Evolutionary conservation across 2,797 vertebrate genomes (phyloP), one percentile per base, ranked within the genome.

Genomic region (Phrynocephalus vlangalii): DNA sequence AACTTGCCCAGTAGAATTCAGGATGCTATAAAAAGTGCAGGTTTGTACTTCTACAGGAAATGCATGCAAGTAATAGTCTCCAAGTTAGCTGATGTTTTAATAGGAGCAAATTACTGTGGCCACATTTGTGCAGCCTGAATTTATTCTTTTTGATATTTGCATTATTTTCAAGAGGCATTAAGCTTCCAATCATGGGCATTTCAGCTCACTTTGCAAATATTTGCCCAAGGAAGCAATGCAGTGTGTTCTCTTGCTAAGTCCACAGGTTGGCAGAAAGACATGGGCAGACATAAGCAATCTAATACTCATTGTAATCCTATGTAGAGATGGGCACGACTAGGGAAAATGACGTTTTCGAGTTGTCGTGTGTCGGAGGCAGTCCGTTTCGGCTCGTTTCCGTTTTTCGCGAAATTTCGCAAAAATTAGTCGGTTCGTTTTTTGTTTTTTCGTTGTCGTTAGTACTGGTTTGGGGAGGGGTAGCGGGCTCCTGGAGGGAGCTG

Each of bases 91-190:
- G 73, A 44, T 48, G 38, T 56, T 90, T 75, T 73, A 84, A 79
- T 28, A 30, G 22, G 44, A 77, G 33, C 24, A 79, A 80, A 81
- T 44, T 44, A 50, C 1, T 50, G 18, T 18, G 33, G 28, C 20
- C 50, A 50, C 7, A 67, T 86, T 79, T 56, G 38, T 22, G 20
- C 30, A 38, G 16, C 26, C 38, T 83, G 48, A 50, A 86, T 73
- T 68, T 83, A 86, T 83, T 75, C 13, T 50, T 79, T 79, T 79
- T 84, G n/a, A 28, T 18, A 68, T 60, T 75, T 84, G 38, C 38
- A 13, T 79, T 73, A 56, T 56, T 87, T 48, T 56, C 44, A 80
- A 80, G 33, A 75, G 20, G 48, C 44, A 30, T 77, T 76, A 68
- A 50, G 79, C 26, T 30, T 83, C 20, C 20, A 82, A 63, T 71